phyloP scores from a whole-genome alignment of 2,888 invertebrate species.

The Lingula anatina region DNA sequence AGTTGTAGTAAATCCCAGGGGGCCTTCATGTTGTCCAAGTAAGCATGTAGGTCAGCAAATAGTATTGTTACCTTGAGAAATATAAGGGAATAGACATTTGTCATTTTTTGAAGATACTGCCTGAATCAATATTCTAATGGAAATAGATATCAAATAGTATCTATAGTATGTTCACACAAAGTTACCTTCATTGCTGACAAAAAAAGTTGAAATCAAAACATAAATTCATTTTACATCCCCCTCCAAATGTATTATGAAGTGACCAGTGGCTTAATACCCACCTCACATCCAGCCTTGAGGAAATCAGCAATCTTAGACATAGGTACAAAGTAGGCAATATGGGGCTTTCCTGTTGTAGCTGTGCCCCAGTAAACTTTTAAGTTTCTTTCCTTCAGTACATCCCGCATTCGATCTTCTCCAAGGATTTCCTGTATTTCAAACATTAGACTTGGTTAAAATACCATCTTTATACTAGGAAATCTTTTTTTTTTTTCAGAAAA shows the following conservation, averaged over 20 bases:
- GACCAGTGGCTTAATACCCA: slow-evolving; percentile 53
- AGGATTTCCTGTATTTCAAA: slow-evolving; percentile 79
- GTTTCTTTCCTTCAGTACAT: slow-evolving; percentile 77
- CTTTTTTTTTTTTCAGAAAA: too few relatives aligned
- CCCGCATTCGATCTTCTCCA: slow-evolving; percentile 81
- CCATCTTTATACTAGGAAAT: not conserved
- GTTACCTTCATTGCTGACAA: too few relatives aligned
- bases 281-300: slow-evolving; percentile 89
- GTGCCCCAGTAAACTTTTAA: slow-evolving; percentile 98
- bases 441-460: too few relatives aligned
- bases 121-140: too few relatives aligned
- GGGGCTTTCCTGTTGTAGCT: slow-evolving; percentile 96
- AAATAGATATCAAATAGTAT: too few relatives aligned
- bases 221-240: too few relatives aligned
- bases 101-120: too few relatives aligned
- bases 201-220: too few relatives aligned
- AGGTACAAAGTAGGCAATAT: slow-evolving; percentile 98
- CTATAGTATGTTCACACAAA: too few relatives aligned
- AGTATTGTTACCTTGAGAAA: slow-evolving; percentile 75
- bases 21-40: slow-evolving; percentile 98
- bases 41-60: slow-evolving; percentile 98
- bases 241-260: too few relatives aligned
- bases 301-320: slow-evolving; percentile 99
- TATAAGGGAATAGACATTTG: slow-evolving; percentile 9
- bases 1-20: slow-evolving; percentile 90